These are phyloP conservation scores for Dryobates pubescens DNA, from an alignment of 2,797 vertebrate genomes.

Conservation along the genomic window DNA sequence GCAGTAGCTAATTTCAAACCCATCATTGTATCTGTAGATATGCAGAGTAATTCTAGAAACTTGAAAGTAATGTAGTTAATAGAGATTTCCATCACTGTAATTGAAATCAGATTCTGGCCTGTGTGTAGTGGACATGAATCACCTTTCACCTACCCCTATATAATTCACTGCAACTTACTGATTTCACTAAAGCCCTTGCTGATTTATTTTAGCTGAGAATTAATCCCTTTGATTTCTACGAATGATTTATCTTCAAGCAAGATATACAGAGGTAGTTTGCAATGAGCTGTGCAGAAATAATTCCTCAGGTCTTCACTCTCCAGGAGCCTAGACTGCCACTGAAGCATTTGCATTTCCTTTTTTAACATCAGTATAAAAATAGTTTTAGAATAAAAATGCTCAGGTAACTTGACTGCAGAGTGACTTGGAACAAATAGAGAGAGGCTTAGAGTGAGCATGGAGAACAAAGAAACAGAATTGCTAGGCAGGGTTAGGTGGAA, in stretches of 20 bases:
- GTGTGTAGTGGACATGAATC: neutral
- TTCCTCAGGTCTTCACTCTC: constrained; percentile 29
- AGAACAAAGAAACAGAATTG: constrained; percentile 30
- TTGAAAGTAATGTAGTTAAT: constrained; percentile 10
- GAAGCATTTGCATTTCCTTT: constrained; percentile 39
- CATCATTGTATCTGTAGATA: neutral
- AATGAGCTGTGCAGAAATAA: constrained; percentile 29
- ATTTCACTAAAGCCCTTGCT: constrained; percentile 5
- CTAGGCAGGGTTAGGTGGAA: neutral
- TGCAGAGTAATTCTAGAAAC: constrained; percentile 23
- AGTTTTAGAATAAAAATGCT: neutral
- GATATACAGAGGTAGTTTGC: neutral
- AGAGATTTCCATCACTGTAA: neutral
- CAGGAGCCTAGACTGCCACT: neutral
- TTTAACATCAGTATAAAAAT: constrained; percentile 2
- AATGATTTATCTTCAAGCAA: constrained; percentile 2
- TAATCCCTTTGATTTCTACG: constrained; percentile 39
- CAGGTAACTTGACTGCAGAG: constrained; percentile 17
- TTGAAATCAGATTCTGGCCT: constrained; percentile 18
- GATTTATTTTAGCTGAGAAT: constrained; percentile 39
- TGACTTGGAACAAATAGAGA: constrained; percentile 5
- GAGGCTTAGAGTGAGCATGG: neutral
- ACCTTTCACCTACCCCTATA: neutral
- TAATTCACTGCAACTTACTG: constrained; percentile 5
- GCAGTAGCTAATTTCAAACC: constrained; percentile 3